Base-by-base conservation (phyloP, 53 echinoderm and acorn worm genomes). In the Holothuria leucospilota region DNA sequence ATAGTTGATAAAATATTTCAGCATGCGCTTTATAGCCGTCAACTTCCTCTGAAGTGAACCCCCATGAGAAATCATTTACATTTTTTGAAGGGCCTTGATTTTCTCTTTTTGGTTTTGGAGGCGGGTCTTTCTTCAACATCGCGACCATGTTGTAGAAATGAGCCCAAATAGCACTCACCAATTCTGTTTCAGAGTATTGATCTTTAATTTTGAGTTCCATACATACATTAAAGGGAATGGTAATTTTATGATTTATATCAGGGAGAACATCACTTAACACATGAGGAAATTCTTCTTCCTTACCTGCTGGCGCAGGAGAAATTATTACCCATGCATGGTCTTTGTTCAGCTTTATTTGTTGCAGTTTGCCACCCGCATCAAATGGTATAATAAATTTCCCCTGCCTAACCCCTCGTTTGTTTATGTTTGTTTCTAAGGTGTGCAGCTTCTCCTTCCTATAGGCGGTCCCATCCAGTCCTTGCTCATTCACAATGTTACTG, bases 151-250 rank as follows among this genome's bases (percentile, higher is more conserved):
- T 20, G 64, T 81, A 85, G 15, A 92, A 59, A 70, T 88, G 56
- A 6, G 71, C 49, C 92, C 92, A 92, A 40, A 92, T 92, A 26
- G 69, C 83, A n/a, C 1, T 21, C 5, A 82, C 82, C 8, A 82
- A 40, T 16, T 63, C 82, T 15, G n/a, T 6, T 65, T 26, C 28
- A 24, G 65, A 26, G 6, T 65, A 65, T 0, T 65, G 24, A 65
- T 65, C 28, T 65, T 65, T 28, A 9, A 65, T 4, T 65, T 4
- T 11, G 6, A 65, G 9, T 63, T 24, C 28, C 6, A 3, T 65
- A 10, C 28, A 5, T 2, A 65, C 6, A 10, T 24, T 24, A 2
- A 6, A 10, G 6, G 24, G 24, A 13, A 64, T 30, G 6, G n/a
- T 82, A 20, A 62, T 63, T 39, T 39, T 20, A 0, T 38, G n/a